Percentiles rank a stretch among this genome's conserved stretches.
phyloP scores from a whole-genome alignment of 2,797 vertebrate species.

The Tiaroga cobitis region DNA sequence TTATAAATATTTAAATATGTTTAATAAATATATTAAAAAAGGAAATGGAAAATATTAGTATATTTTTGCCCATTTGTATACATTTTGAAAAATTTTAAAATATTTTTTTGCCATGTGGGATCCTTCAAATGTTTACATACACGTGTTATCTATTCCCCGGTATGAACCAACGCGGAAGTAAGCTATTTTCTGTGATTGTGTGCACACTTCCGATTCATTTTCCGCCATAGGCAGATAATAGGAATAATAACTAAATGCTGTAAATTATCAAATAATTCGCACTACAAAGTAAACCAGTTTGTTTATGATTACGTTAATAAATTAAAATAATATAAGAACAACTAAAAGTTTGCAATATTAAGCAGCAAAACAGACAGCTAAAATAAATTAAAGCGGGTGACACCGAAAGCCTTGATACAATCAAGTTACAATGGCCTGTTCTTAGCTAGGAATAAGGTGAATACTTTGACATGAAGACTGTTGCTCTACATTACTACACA shows the following conservation, averaged over 20 bases:
- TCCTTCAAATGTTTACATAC: background rate
- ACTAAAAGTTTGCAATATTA: background rate
- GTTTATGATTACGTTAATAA: background rate
- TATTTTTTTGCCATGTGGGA: background rate
- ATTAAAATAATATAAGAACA: background rate
- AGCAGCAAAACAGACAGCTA: background rate
- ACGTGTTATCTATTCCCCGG: background rate
- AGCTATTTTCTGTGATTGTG: too few relatives aligned
- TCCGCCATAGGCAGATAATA: background rate
- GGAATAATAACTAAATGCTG: background rate
- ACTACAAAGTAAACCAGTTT: background rate
- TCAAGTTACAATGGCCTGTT: background rate
- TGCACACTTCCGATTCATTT: background rate
- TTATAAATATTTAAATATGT: background rate
- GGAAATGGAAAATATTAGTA: background rate
- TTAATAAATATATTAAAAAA: background rate
- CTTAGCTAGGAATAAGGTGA: background rate
- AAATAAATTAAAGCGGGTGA: too few relatives aligned
- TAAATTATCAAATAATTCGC: background rate
- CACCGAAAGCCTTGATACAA: background rate
- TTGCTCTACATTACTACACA: too few relatives aligned
- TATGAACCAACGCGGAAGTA: background rate
- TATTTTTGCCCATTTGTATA: background rate
- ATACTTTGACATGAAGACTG: too few relatives aligned
- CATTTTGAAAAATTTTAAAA: background rate